Base-by-base conservation (phyloP, 35 echinoderm and acorn worm species). In the Chiridota heheva region DNA sequence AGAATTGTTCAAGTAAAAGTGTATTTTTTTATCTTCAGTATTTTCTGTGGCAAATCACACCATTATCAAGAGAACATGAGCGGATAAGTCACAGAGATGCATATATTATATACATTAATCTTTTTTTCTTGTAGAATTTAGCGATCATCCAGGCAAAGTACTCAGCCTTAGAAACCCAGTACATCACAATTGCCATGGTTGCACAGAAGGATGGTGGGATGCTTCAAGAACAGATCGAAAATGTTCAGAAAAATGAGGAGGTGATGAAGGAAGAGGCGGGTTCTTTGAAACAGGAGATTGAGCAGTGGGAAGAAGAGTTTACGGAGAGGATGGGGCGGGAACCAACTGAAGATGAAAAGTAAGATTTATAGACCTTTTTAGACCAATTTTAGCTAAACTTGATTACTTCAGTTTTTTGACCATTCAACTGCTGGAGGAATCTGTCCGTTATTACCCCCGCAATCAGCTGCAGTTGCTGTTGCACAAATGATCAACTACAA, bases 321-420 rank as follows among this genome's bases (percentile, higher is more conserved):
- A 84, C 88, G 60, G 80, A 91, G 63, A 66, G 77, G 76, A 97
- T 38, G 37, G 94, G 89, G 31, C 46, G 76, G 28, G 94, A 88
- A 47, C 94, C 94, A 18, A 85, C 88, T 15, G 84, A 91, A 42
- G 83, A 87, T 20, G 93, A 96, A 36, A 96, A 56, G 93, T 96
- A 84, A 73, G 63, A 45, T 15, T 41, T 28, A 60, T 24, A 20
- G 20, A 31, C 20, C 20, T 65, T 7, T 65, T 27, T n/a, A n/a
- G n/a, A n/a, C n/a, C 8, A 5, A 62, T 79, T 2, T 58, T 29
- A 70, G 24, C 22, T 58, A 44, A 4, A 79, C 25, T 72, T 79
- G 73, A 77, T 20, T 10, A 29, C 16, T 7, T 12, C 10, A 31
- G 29, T 31, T 12, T 12, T 10, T 16, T 66, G 63, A 66, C n/a